A percentile compares a stretch with the other conserved stretches of the same genome.
Conservation (phyloP, 2,113 vertebrate genomes). For the Phaethon lepturus region DNA sequence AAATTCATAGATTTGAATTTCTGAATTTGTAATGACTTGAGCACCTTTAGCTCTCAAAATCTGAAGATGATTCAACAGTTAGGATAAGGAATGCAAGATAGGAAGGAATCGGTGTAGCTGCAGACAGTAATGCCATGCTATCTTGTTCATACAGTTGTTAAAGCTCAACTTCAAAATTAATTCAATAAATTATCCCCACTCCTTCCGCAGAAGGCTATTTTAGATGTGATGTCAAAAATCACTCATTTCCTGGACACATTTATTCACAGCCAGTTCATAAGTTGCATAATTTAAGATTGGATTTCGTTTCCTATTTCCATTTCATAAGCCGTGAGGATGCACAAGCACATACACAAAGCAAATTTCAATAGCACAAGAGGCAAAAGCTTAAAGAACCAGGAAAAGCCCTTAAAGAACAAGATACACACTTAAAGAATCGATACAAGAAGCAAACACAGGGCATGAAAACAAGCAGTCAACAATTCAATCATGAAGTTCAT, state of each 20-base stretch:
- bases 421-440: neutral
- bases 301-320: neutral
- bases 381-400: neutral
- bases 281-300: neutral
- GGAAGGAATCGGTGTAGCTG: neutral
- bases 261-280: neutral
- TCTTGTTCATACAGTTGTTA: neutral
- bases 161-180: neutral
- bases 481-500: fast-evolving
- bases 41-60: neutral
- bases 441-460: neutral
- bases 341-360: neutral
- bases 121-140: neutral
- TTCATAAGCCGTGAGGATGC: neutral
- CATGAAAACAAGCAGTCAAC: neutral
- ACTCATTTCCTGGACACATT: neutral
- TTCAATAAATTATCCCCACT: neutral
- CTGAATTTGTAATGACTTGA: neutral
- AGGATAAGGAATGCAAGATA: neutral
- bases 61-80: neutral
- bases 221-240: neutral
- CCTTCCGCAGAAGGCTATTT: neutral
- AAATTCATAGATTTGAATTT: neutral
- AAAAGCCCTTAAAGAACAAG: neutral
- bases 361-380: neutral